A percentile compares a stretch with the other conserved stretches of the same genome.
Conservation (phyloP, 2,113 vertebrate genomes). For the Ibidorhyncha struthersii region DNA sequence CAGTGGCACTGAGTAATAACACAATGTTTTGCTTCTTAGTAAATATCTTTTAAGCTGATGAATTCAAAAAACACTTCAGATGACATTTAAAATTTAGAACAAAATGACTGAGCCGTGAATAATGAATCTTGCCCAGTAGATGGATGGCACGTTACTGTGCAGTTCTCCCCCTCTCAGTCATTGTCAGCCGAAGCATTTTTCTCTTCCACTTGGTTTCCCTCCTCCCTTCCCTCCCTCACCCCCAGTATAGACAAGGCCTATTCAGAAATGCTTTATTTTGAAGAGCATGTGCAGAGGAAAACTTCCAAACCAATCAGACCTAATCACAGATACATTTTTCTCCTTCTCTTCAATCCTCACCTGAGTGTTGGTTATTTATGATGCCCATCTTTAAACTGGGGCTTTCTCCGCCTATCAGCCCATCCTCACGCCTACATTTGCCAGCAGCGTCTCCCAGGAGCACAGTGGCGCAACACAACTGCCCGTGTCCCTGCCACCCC, state of each 20-base stretch:
- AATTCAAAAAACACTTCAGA: constrained; percentile 40
- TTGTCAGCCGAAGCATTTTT: constrained; percentile 39
- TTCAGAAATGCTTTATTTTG: neutral
- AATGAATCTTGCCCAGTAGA: constrained; percentile 44
- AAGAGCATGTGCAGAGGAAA: neutral
- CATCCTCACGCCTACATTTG: neutral
- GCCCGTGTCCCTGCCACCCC: neutral
- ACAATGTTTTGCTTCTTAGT: constrained; percentile 17
- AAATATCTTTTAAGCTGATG: constrained; percentile 45
- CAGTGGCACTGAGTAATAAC: neutral
- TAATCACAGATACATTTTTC: neutral
- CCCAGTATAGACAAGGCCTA: neutral
- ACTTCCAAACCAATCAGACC: neutral
- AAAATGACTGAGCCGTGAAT: constrained; percentile 32
- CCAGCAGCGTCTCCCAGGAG: neutral
- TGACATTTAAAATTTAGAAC: constrained; percentile 50
- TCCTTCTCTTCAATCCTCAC: neutral
- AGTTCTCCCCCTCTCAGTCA: constrained; percentile 34
- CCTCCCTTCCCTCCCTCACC: neutral
- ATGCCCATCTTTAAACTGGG: neutral
- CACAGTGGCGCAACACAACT: rapidly evolving
- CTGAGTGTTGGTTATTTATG: neutral
- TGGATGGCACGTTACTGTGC: constrained; percentile 8
- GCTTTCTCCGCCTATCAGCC: neutral
- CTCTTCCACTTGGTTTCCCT: constrained; percentile 5